A percentile compares a stretch with the other conserved stretches of the same genome.
phyloP scores from a whole-genome alignment of 1,140 invertebrate species.

The Megalonaias nervosa region DNA sequence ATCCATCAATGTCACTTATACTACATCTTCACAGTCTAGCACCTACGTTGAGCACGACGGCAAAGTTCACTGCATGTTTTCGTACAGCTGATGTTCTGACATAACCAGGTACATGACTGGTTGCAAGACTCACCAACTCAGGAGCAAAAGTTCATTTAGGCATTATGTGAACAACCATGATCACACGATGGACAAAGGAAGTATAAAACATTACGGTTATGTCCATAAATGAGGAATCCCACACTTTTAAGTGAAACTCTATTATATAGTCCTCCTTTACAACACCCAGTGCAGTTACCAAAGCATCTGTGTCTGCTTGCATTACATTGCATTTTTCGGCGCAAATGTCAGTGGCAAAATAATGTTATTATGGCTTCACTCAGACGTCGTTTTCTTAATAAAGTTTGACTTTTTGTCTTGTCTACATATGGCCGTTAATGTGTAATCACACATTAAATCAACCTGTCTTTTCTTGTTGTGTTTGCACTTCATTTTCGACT shows the following conservation, averaged over 20 bases:
- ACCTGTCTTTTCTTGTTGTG: background rate
- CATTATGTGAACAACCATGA: conserved; percentile 73
- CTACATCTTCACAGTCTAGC: conserved; percentile 22
- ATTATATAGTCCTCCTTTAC: too few relatives aligned
- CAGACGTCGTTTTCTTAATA: conserved; percentile 49
- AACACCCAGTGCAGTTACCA: conserved; percentile 25
- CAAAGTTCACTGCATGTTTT: conserved; percentile 67
- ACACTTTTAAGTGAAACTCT: conserved; percentile 54
- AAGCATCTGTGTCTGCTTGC: conserved; percentile 33
- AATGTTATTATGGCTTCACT: conserved; percentile 8
- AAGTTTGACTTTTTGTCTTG: background rate
- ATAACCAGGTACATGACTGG: conserved; percentile 70
- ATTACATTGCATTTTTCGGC: conserved; percentile 5
- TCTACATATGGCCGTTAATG: background rate
- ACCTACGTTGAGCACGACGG: conserved; percentile 72
- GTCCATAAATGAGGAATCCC: conserved; percentile 61
- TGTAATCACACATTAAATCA: conserved; percentile 18
- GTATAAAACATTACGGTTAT: conserved; percentile 48
- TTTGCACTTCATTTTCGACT: background rate
- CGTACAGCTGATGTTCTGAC: conserved; percentile 75
- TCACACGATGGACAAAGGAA: conserved; percentile 77
- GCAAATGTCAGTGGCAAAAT: conserved; percentile 23
- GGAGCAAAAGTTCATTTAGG: conserved; percentile 75
- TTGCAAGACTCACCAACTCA: conserved; percentile 75
- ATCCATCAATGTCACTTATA: conserved; percentile 47